Conservation (phyloP, 2,888 invertebrate species). For the Hypomecis atomaria region DNA sequence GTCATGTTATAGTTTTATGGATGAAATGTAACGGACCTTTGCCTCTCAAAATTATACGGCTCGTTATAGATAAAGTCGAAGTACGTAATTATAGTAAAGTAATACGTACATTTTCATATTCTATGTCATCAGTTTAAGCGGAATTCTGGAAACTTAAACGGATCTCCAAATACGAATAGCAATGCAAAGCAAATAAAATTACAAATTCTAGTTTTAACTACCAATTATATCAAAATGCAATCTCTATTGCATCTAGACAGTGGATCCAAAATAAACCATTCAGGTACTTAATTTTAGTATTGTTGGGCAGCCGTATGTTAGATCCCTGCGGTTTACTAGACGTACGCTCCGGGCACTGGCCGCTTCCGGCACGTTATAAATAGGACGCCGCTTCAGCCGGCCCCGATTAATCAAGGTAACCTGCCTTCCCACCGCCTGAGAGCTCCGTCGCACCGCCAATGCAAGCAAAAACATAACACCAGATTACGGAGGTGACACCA, state of each 20-base stretch:
- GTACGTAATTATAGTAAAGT: no score
- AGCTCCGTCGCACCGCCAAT: constrained; percentile 45
- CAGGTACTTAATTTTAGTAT: constrained; percentile 49
- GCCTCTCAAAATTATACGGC: no score
- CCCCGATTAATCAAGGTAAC: constrained; percentile 73
- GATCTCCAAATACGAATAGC: no score
- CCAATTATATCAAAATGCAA: neutral
- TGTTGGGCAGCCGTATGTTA: constrained; percentile 46
- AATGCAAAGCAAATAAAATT: no score
- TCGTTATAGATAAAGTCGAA: no score
- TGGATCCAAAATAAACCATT: constrained; percentile 16
- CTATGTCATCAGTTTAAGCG: no score
- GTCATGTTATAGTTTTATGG: no score
- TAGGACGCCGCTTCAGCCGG: constrained; percentile 55
- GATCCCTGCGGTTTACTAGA: constrained; percentile 62
- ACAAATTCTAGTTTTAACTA: no score
- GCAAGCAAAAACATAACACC: constrained; percentile 63
- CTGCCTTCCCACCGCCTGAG: constrained; percentile 61
- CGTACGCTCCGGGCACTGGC: constrained; percentile 56
- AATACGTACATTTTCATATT: no score
- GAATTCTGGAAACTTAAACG: no score
- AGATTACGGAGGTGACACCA: constrained; percentile 57
- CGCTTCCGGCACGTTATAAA: constrained; percentile 70
- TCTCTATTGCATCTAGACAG: neutral
- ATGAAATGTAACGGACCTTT: no score